A percentile compares a stretch with the other conserved stretches of the same genome.
Conservation (phyloP, 2,888 invertebrate genomes). For the Kryphioiulus occultus region DNA sequence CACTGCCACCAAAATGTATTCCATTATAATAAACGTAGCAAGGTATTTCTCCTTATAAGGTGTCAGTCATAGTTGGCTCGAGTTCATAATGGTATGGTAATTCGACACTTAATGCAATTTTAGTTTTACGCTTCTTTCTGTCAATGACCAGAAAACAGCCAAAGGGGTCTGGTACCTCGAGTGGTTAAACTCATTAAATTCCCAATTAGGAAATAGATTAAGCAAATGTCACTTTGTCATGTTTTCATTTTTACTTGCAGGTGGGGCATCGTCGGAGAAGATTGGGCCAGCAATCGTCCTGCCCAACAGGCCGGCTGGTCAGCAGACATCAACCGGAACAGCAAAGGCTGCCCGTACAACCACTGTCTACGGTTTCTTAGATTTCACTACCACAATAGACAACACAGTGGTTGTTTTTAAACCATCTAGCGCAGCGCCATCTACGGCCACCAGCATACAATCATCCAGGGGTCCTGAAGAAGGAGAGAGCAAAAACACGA, state of each 20-base stretch:
- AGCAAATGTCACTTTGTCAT: background rate
- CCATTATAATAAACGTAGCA: too few relatives aligned
- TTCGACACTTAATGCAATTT: background rate
- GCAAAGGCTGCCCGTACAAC: slow-evolving; percentile 68
- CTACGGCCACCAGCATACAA: slow-evolving; percentile 8
- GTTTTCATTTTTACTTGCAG: background rate
- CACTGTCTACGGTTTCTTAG: slow-evolving; percentile 91
- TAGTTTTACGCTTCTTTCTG: background rate
- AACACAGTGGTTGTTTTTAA: slow-evolving; percentile 95
- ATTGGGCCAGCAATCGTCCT: background rate
- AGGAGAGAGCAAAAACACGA: background rate
- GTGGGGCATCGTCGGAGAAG: background rate
- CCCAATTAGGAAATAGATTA: background rate
- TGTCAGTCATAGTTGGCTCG: background rate
- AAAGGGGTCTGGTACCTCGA: background rate
- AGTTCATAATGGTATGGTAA: background rate
- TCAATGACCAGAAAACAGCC: background rate
- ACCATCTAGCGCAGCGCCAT: slow-evolving; percentile 64
- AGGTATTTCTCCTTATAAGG: background rate
- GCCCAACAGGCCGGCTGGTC: background rate
- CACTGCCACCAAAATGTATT: too few relatives aligned
- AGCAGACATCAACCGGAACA: background rate
- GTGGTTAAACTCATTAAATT: background rate
- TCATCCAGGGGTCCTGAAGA: slow-evolving; percentile 27
- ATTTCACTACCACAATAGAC: slow-evolving; percentile 92